A percentile compares a stretch with the other conserved stretches of the same genome.
phyloP scores from a whole-genome alignment of 2,797 vertebrate genomes.

The Microctenopoma steveboyesi region DNA sequence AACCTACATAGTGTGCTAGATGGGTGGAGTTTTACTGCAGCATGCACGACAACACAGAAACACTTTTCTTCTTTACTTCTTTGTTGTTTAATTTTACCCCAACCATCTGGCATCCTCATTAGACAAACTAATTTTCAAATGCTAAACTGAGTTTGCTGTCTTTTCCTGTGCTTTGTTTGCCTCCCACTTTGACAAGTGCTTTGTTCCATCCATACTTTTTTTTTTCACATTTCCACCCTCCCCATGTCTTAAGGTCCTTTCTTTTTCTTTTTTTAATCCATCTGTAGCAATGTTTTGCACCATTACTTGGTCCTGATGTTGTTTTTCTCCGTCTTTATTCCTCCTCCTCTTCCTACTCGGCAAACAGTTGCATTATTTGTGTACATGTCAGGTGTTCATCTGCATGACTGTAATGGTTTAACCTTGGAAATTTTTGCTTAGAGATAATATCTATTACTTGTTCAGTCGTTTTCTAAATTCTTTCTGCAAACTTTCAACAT shows the following conservation, averaged over 20 bases:
- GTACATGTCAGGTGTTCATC: slow-evolving; percentile 37
- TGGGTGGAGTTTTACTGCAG: slow-evolving; percentile 11
- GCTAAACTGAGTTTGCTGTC: slow-evolving; percentile 1
- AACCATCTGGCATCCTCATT: slow-evolving; percentile 46
- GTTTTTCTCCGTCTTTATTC: not conserved
- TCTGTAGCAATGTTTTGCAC: slow-evolving; percentile 17
- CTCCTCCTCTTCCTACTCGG: slow-evolving; percentile 15
- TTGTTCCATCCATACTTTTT: slow-evolving; percentile 19
- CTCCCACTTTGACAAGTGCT: slow-evolving; percentile 34
- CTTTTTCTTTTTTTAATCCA: slow-evolving; percentile 13
- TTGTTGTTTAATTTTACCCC: slow-evolving; percentile 31
- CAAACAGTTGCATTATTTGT: slow-evolving; percentile 32
- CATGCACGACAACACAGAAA: slow-evolving; percentile 1
- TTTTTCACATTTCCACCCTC: slow-evolving; percentile 6
- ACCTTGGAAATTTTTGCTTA: not conserved
- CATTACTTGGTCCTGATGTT: slow-evolving; percentile 14
- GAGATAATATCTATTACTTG: not conserved
- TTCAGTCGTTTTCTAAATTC: slow-evolving; percentile 12
- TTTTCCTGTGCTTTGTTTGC: slow-evolving; percentile 6
- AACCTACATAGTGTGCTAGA: slow-evolving; percentile 8
- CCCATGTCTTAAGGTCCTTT: slow-evolving; percentile 17
- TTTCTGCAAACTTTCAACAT: not conserved
- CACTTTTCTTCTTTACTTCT: slow-evolving; percentile 32
- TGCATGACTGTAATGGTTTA: slow-evolving; percentile 10
- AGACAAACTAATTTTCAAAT: slow-evolving; percentile 28